phyloP scores from a whole-genome alignment of 1,140 invertebrate species.

The Elysia chlorotica region DNA sequence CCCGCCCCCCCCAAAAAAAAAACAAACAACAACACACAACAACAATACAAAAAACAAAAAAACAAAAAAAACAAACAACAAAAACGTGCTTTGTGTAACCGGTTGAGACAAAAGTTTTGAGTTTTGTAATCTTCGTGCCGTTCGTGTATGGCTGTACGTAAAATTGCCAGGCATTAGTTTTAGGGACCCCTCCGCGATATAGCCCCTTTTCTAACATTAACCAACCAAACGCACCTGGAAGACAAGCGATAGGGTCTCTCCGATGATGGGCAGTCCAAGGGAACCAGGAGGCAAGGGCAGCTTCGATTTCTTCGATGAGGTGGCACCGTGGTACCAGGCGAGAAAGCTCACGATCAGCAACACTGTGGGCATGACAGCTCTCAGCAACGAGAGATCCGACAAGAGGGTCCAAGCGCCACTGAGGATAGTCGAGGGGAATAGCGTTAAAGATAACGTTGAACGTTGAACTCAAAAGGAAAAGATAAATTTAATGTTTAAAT shows the following conservation, averaged over 20 bases:
- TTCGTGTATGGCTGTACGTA: too few species aligned
- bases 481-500: neutral
- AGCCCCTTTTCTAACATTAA: too few species aligned
- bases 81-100: too few species aligned
- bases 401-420: neutral
- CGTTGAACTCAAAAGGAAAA: neutral
- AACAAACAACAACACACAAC: too few species aligned
- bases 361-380: constrained; percentile 12
- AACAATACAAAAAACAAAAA: too few species aligned
- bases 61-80: too few species aligned
- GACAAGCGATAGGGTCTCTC: constrained; percentile 43
- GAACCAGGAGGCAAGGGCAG: constrained; percentile 47
- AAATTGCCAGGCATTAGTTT: too few species aligned
- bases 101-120: too few species aligned
- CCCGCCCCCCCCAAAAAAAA: too few species aligned
- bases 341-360: constrained; percentile 33
- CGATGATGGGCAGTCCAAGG: constrained; percentile 46
- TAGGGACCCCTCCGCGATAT: too few species aligned
- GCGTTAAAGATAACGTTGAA: neutral
- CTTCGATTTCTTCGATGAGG: constrained; percentile 22
- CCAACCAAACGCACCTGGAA: too few species aligned
- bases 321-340: constrained; percentile 38
- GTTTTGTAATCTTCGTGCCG: too few species aligned
- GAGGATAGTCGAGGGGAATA: neutral
- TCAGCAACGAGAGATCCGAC: constrained; percentile 12